Conservation (phyloP, 1,140 invertebrate genomes). For the Drosophila repleta region DNA sequence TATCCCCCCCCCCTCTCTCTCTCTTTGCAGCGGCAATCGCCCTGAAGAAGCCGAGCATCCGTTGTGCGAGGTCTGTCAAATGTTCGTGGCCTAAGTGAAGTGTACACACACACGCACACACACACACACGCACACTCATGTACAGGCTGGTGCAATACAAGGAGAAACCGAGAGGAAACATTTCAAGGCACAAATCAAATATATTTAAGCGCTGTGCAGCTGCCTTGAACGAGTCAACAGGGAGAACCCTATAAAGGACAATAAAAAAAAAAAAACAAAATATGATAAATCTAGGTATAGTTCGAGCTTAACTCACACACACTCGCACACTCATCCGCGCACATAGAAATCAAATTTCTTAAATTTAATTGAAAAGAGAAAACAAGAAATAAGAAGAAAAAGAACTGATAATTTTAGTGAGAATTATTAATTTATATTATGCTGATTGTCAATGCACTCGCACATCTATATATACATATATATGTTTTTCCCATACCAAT, state of each 20-base stretch:
- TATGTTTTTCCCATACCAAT: too few species aligned
- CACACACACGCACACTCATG: not conserved
- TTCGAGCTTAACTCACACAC: not conserved
- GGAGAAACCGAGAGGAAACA: not conserved
- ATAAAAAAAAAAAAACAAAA: too few species aligned
- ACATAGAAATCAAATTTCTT: too few species aligned
- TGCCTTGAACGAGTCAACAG: not conserved
- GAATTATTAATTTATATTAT: too few species aligned
- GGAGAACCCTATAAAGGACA: too few species aligned
- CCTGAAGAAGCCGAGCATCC: constrained; percentile 47
- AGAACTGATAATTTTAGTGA: too few species aligned
- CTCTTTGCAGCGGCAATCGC: constrained; percentile 39
- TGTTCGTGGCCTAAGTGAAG: constrained; percentile 32
- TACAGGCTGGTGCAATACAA: not conserved
- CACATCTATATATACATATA: too few species aligned
- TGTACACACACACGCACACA: not conserved
- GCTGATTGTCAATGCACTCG: not conserved
- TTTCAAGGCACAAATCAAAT: not conserved
- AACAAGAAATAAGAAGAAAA: too few species aligned
- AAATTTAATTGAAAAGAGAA: too few species aligned
- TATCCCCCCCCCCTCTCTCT: not conserved
- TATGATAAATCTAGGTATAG: too few species aligned
- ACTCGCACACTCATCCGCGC: not conserved
- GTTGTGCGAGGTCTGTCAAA: constrained; percentile 62
- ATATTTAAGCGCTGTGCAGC: not conserved